phyloP scores from a whole-genome alignment of 92 coral and sea anemone species.

The Palythoa grandiflora region DNA sequence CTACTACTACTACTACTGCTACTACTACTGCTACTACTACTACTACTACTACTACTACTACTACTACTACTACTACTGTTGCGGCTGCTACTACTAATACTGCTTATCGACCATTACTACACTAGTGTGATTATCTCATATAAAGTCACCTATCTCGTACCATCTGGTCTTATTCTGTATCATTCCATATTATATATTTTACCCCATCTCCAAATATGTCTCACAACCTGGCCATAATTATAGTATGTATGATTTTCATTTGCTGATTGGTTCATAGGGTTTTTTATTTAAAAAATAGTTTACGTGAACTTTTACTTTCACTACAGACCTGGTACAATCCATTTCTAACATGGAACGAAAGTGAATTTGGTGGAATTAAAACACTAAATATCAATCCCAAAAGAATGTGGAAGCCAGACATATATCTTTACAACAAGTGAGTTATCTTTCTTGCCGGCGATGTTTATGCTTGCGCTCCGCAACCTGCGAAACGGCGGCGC shows the following conservation, averaged over 20 bases:
- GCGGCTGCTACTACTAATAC: no score
- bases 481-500: background rate
- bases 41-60: no score
- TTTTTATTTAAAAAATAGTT: background rate
- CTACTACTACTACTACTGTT: no score
- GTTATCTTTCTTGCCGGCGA: background rate
- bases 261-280: background rate
- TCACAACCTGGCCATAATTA: no score
- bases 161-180: no score
- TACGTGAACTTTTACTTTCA: background rate
- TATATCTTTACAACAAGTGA: constrained; percentile 74
- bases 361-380: constrained; percentile 74
- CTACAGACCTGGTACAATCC: constrained; percentile 80
- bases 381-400: constrained; percentile 67
- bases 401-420: constrained; percentile 67
- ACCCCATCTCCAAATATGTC: no score
- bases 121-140: no score
- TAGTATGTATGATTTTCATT: background rate
- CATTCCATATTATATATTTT: no score
- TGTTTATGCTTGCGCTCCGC: background rate
- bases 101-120: no score
- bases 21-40: no score
- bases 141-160: no score
- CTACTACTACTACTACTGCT: no score
- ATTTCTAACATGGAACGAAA: constrained; percentile 73